Base-by-base conservation (phyloP, 1,140 invertebrate genomes). In the Rhizoglyphus robini region DNA sequence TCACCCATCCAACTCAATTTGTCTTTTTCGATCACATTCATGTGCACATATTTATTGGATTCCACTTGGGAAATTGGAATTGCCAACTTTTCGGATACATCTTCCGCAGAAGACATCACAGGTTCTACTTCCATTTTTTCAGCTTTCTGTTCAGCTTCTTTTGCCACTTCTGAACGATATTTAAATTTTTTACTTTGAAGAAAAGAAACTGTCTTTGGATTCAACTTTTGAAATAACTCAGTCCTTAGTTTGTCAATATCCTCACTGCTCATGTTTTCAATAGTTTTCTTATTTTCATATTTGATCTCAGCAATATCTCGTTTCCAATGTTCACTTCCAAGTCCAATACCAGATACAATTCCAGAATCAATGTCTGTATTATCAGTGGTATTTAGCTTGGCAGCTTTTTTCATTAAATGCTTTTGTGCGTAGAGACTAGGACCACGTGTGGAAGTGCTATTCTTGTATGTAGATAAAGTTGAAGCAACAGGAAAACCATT, bases 1-100 rank as follows among this genome's bases (percentile, higher is more conserved):
- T 49, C 30, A 51, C 49, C 63, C 30, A 68, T 60, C 69, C 69
- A 70, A n/a, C 49, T 63, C 3, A 70, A 30, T 68, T 70, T 70
- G 3, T 70, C 68, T 20, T 61, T 46, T 61, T 70, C 69, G n/a
- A 70, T 36, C 20, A 57, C 38, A 48, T 64, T 25, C 69, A 70
- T 70, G 20, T 69, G 31, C 5, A 65, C 20, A 57, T 62, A 70
- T 57, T 70, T 67, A 46, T 64, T 29, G 2, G 30, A 34, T 32
- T 65, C 38, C 15, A 70, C 30, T 34, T 70, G 60, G 4, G 3
- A 41, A 13, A 4, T 51, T 30, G 20, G 8, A 51, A 48, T 49
- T 29, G 29, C 51, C 1, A 48, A 20, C 25, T 30, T 64, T 2
- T 64, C 63, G 1, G 5, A 2, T 47, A 48, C 32, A 15, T 63